Evolutionary conservation across 2,797 vertebrate genomes (phyloP).

Genomic region (Phalanger gymnotis): DNA sequence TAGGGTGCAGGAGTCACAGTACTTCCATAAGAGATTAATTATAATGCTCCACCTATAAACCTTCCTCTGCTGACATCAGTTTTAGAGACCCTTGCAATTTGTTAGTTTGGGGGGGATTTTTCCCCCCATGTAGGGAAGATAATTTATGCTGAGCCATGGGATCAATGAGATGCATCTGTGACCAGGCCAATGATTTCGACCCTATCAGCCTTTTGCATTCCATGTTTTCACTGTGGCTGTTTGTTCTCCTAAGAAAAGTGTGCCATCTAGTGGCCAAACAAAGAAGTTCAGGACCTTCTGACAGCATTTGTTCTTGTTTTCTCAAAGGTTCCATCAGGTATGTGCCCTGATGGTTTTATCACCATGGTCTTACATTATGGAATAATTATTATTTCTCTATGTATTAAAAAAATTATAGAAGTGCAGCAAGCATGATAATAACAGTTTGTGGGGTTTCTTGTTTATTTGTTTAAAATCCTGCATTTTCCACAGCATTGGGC

Average conservation of each 20-base stretch:
- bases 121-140: neutral
- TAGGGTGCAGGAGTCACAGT: neutral
- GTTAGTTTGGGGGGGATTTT: neutral
- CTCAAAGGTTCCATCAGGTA: neutral
- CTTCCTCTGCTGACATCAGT: neutral
- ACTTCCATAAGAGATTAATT: neutral
- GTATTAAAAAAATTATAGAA: neutral
- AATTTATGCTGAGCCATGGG: constrained; percentile 20
- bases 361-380: neutral
- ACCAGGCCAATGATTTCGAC: constrained; percentile 33
- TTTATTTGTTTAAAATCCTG: too few relatives aligned
- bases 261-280: constrained; percentile 82
- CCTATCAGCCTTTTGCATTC: neutral
- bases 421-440: neutral
- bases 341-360: neutral
- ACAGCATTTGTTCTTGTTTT: neutral
- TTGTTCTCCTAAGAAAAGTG: constrained; percentile 70
- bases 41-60: neutral
- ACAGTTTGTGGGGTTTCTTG: neutral
- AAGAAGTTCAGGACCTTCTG: neutral
- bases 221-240: neutral
- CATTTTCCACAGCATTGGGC: neutral
- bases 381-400: neutral
- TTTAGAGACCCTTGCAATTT: neutral
- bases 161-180: constrained; percentile 21